Conservation (phyloP, 1,140 invertebrate species). For the Drosophila lowei region DNA sequence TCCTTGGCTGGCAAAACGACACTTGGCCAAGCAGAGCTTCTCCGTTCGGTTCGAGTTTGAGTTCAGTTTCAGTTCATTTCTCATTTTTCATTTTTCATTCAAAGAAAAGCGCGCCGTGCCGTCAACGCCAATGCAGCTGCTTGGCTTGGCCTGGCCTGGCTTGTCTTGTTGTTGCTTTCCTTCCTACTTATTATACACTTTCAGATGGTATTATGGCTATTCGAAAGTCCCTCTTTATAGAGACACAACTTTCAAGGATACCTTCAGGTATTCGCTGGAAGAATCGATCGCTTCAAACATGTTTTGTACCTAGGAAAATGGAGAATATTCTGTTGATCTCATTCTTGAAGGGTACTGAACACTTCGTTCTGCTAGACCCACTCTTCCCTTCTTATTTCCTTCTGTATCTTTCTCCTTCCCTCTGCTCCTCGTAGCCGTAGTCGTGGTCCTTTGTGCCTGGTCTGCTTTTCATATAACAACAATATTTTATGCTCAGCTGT, state of each 20-base stretch:
- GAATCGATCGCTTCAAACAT: no score
- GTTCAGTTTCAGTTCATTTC: slow-evolving; percentile 68
- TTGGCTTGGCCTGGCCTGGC: not conserved
- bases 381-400: slow-evolving; percentile 14
- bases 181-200: slow-evolving; percentile 16
- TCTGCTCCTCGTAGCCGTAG: not conserved
- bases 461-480: slow-evolving; percentile 80
- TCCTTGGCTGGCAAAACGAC: slow-evolving; percentile 46
- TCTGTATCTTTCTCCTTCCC: slow-evolving; percentile 23
- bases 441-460: slow-evolving; percentile 29
- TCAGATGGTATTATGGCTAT: not conserved
- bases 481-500: slow-evolving; percentile 80
- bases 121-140: slow-evolving; percentile 41
- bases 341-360: slow-evolving; percentile 5
- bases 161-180: not conserved
- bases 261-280: no score
- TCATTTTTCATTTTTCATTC: slow-evolving; percentile 76
- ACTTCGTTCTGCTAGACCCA: not conserved
- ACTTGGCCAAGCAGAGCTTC: slow-evolving; percentile 46
- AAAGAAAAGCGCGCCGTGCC: slow-evolving; percentile 50
- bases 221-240: no score
- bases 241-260: no score
- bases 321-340: no score
- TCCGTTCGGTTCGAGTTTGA: slow-evolving; percentile 30
- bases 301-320: no score